Evolutionary conservation across 2,888 invertebrate species (phyloP).

Genomic region (Eilema caniola): DNA sequence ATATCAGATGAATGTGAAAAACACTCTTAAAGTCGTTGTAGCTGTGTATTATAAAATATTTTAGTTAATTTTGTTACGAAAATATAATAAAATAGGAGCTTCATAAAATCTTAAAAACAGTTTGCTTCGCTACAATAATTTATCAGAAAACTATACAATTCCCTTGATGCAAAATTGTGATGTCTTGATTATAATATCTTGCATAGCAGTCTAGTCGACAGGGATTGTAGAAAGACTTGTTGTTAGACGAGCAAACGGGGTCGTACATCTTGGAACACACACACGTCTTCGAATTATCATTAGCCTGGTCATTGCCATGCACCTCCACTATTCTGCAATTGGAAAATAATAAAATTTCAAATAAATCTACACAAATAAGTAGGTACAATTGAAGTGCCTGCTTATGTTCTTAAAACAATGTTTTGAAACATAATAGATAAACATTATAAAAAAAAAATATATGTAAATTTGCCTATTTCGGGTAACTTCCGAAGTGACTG

Average conservation of each 20-base stretch:
- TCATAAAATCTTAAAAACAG: background rate
- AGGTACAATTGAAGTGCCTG: too few relatives aligned
- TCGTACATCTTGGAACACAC: slow-evolving; percentile 70
- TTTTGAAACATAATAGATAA: too few relatives aligned
- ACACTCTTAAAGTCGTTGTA: too few relatives aligned
- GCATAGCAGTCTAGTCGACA: slow-evolving; percentile 68
- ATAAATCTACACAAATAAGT: background rate
- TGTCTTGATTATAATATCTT: slow-evolving; percentile 13
- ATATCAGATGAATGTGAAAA: too few relatives aligned
- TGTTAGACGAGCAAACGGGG: slow-evolving; percentile 69
- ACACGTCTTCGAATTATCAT: slow-evolving; percentile 41
- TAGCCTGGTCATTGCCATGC: background rate
- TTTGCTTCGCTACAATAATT: background rate
- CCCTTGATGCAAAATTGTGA: slow-evolving; percentile 62
- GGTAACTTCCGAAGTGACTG: too few relatives aligned
- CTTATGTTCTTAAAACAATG: too few relatives aligned
- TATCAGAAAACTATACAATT: slow-evolving; percentile 69
- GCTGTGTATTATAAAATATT: background rate
- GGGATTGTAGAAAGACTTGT: slow-evolving; percentile 67
- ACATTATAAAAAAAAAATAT: too few relatives aligned
- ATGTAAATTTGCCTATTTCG: too few relatives aligned
- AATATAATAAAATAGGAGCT: background rate
- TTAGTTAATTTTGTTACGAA: background rate
- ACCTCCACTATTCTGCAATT: slow-evolving; percentile 1
- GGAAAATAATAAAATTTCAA: background rate